Evolutionary conservation across 2,888 invertebrate genomes (phyloP).

Genomic region (Drosophila anomelani): DNA sequence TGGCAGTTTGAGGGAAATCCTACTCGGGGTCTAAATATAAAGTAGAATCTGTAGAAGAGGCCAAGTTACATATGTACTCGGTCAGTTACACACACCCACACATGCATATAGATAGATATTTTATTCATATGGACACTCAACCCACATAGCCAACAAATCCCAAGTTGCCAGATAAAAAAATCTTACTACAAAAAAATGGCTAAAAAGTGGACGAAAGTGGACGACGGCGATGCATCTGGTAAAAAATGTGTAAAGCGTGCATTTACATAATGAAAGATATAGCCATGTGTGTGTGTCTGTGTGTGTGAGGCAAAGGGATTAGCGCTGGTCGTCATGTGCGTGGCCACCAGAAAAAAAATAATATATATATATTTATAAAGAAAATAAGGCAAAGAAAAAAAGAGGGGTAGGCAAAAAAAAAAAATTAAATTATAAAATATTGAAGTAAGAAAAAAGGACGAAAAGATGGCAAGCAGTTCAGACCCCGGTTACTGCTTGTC

Average conservation of each 20-base stretch:
- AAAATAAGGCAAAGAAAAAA: slow-evolving; percentile 15
- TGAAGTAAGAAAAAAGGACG: slow-evolving; percentile 68
- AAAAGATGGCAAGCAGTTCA: slow-evolving; percentile 8
- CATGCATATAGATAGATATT: slow-evolving; percentile 27
- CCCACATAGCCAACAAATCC: slow-evolving; percentile 51
- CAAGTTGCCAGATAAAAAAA: slow-evolving; percentile 48
- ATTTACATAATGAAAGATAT: slow-evolving; percentile 84
- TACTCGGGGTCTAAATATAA: slow-evolving; percentile 16
- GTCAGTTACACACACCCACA: slow-evolving; percentile 16
- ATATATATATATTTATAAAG: slow-evolving; percentile 12
- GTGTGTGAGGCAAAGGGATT: slow-evolving; percentile 60
- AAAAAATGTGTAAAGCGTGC: slow-evolving; percentile 77
- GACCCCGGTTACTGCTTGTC: background rate
- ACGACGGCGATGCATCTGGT: slow-evolving; percentile 40
- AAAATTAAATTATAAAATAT: slow-evolving; percentile 80
- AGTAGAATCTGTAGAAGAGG: slow-evolving; percentile 2
- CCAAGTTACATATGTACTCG: slow-evolving; percentile 18
- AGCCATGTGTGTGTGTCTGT: slow-evolving; percentile 66
- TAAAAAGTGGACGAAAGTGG: slow-evolving; percentile 41
- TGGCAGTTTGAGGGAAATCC: slow-evolving; percentile 28
- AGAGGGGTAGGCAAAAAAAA: slow-evolving; percentile 23
- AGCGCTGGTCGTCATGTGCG: slow-evolving; percentile 72
- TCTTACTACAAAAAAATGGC: slow-evolving; percentile 20
- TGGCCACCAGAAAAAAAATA: slow-evolving; percentile 32
- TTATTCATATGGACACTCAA: slow-evolving; percentile 28